A percentile compares a stretch with the other conserved stretches of the same genome.
phyloP scores from a whole-genome alignment of 2,113 vertebrate genomes.

The Antigone vipio region DNA sequence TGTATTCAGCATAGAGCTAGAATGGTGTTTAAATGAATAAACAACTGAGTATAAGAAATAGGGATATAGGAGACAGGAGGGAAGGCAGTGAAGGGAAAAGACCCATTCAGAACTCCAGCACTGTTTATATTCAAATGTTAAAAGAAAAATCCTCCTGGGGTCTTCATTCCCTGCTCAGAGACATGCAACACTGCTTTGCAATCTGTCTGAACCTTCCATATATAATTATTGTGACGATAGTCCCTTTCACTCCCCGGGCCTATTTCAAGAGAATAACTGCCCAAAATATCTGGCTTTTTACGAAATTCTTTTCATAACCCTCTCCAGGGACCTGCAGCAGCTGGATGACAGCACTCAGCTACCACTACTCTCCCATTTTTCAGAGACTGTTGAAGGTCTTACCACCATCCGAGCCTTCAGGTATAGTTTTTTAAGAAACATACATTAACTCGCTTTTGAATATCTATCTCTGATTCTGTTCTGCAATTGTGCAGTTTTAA shows the following conservation, averaged over 20 bases:
- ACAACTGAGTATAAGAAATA: not conserved
- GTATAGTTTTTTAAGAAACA: slow-evolving; percentile 64
- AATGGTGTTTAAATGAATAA: not conserved
- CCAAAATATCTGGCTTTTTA: not conserved
- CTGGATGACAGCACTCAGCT: slow-evolving; percentile 95
- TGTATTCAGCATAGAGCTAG: not conserved
- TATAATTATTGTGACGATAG: not conserved
- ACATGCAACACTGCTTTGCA: not conserved
- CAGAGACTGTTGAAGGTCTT: slow-evolving; percentile 95
- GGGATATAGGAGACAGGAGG: not conserved
- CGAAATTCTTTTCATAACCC: not conserved
- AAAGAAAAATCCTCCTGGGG: not conserved
- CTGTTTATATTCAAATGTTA: not conserved
- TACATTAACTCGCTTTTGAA: not conserved
- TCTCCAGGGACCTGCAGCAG: slow-evolving; percentile 93
- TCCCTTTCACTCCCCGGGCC: not conserved
- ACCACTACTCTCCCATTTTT: slow-evolving; percentile 93
- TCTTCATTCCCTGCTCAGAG: not conserved
- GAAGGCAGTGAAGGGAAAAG: not conserved
- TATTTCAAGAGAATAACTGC: not conserved
- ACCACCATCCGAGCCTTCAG: slow-evolving; percentile 96
- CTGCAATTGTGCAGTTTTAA: not conserved
- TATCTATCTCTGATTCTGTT: not conserved
- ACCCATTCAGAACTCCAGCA: not conserved
- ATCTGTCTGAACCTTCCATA: not conserved